A percentile compares a stretch with the other conserved stretches of the same genome.
These are phyloP conservation scores for Euspilapteryx auroguttella DNA, from an alignment of 2,888 invertebrate species.

Conservation along the genomic window DNA sequence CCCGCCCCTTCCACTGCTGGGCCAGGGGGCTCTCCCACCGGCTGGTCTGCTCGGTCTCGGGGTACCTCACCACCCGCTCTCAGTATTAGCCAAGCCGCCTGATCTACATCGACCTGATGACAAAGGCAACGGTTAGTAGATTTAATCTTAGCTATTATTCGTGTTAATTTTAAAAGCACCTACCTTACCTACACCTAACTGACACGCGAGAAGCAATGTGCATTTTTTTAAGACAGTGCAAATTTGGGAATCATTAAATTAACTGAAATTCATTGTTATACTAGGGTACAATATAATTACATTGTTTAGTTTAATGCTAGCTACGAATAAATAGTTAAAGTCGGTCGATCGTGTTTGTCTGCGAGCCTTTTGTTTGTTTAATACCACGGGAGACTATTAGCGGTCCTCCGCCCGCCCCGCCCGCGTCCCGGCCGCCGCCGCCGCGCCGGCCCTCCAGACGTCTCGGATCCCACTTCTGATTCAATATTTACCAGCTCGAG, in stretches of 20 bases:
- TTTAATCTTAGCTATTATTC: no score
- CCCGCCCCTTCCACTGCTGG: slow-evolving; percentile 65
- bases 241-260: no score
- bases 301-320: no score
- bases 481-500: slow-evolving; percentile 60
- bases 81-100: slow-evolving; percentile 76
- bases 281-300: no score
- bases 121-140: slow-evolving; percentile 72
- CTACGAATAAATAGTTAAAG: no score
- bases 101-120: slow-evolving; percentile 77
- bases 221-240: no score
- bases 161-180: no score
- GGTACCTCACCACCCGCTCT: slow-evolving; percentile 73
- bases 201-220: no score
- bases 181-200: no score
- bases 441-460: slow-evolving; percentile 30
- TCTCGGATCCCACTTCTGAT: slow-evolving; percentile 54
- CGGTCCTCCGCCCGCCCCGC: slow-evolving; percentile 12
- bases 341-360: slow-evolving; percentile 40
- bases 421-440: slow-evolving; percentile 13
- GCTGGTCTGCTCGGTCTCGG: slow-evolving; percentile 70
- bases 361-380: slow-evolving; percentile 37
- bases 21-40: slow-evolving; percentile 49
- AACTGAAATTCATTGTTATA: no score
- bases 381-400: slow-evolving; percentile 62